Percentiles rank a stretch among this genome's conserved stretches.
These are phyloP conservation scores for Poecile atricapillus DNA, from an alignment of 2,113 vertebrate species.

Conservation along the genomic window DNA sequence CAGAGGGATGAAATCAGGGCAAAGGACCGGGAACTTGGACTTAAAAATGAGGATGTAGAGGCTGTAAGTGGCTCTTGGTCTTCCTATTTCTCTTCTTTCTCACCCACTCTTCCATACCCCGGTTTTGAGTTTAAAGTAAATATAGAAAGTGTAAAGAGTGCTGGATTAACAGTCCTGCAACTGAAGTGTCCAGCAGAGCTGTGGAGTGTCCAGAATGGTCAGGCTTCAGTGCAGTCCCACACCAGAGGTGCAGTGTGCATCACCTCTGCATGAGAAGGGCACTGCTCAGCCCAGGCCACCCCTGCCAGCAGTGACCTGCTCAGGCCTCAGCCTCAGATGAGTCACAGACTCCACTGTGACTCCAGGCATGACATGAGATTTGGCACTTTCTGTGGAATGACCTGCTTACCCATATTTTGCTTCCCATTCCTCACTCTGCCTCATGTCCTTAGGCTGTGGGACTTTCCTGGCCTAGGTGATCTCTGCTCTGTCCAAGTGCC, in stretches of 20 bases:
- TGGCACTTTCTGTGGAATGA: background rate
- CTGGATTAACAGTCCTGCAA: background rate
- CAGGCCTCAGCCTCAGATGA: background rate
- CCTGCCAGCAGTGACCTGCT: background rate
- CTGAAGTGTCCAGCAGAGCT: background rate
- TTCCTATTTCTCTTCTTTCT: background rate
- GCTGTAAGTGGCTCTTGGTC: conserved; percentile 76
- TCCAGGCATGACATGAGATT: background rate
- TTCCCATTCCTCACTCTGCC: background rate
- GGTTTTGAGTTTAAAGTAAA: background rate
- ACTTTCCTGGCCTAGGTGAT: background rate
- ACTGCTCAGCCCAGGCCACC: background rate
- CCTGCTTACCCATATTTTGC: conserved; percentile 8
- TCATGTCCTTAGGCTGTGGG: background rate
- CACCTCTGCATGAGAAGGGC: background rate
- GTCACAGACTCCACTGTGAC: background rate
- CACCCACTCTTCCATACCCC: background rate
- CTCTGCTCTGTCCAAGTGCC: background rate
- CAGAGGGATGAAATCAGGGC: conserved; percentile 90
- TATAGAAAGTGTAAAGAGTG: background rate
- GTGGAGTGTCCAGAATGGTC: background rate
- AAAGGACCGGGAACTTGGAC: conserved; percentile 84
- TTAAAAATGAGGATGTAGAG: conserved; percentile 87
- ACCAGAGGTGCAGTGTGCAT: background rate
- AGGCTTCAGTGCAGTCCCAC: background rate